A percentile compares a stretch with the other conserved stretches of the same genome.
phyloP scores from a whole-genome alignment of 2,888 invertebrate genomes.

The Coelinius sp. region DNA sequence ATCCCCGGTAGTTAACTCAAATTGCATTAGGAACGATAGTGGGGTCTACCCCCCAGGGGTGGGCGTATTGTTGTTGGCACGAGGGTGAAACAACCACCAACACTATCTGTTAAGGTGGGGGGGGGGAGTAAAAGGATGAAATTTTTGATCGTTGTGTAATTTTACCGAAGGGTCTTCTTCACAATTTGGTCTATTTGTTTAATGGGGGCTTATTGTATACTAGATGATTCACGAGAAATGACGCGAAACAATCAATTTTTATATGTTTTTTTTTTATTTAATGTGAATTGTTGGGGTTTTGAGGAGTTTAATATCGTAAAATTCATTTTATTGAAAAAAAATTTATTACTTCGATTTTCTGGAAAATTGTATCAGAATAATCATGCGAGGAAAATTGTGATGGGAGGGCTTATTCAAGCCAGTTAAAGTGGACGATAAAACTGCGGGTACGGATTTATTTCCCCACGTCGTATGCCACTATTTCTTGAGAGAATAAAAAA shows the following conservation, averaged over 20 bases:
- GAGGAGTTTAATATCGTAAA: no score
- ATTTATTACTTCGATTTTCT: background rate
- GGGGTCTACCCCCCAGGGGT: conserved; percentile 46
- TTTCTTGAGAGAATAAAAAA: conserved; percentile 44
- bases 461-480: conserved; percentile 31
- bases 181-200: conserved; percentile 52
- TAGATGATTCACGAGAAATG: conserved; percentile 47
- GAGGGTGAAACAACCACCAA: conserved; percentile 37
- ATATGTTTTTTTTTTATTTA: background rate
- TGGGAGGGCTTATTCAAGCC: conserved; percentile 56
- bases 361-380: background rate
- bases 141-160: conserved; percentile 32
- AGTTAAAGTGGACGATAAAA: conserved; percentile 65
- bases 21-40: conserved; percentile 63
- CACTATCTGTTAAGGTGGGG: conserved; percentile 14
- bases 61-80: conserved; percentile 52
- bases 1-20: conserved; percentile 65
- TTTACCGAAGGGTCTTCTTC: conserved; percentile 28
- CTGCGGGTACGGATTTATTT: conserved; percentile 40
- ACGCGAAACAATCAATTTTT: conserved; percentile 45
- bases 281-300: no score
- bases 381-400: conserved; percentile 58
- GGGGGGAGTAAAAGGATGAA: no score
- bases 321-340: background rate
- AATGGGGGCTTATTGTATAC: conserved; percentile 54